Conservation (phyloP, 2,888 invertebrate species). For the Chrysolina americana region DNA sequence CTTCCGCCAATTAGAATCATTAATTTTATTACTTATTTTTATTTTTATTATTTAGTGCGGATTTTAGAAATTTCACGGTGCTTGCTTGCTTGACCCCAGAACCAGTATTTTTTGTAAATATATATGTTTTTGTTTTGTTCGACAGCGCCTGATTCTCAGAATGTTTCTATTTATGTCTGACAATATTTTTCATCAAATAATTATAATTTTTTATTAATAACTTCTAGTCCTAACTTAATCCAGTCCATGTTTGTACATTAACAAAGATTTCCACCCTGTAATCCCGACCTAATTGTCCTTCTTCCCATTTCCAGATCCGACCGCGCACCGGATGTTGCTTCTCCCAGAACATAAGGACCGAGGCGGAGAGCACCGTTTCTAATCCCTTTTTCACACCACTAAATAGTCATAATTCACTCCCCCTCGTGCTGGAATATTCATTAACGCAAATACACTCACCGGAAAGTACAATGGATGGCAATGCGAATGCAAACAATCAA, state of each 20-base stretch:
- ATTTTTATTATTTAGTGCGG: too few species aligned
- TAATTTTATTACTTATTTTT: too few species aligned
- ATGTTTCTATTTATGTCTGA: too few species aligned
- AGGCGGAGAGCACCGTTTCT: constrained; percentile 48
- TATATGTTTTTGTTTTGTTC: too few species aligned
- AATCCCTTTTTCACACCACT: constrained; percentile 57
- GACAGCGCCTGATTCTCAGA: too few species aligned
- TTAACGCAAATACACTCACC: constrained; percentile 42
- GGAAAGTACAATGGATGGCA: constrained; percentile 35
- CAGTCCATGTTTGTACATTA: neutral
- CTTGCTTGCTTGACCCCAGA: too few species aligned
- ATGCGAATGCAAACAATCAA: constrained; percentile 39
- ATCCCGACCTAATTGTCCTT: constrained; percentile 15
- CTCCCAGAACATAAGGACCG: constrained; percentile 42
- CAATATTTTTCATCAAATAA: too few species aligned
- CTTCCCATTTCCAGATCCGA: constrained; percentile 27
- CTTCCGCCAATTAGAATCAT: too few species aligned
- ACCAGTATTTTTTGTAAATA: too few species aligned
- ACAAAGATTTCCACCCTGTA: constrained; percentile 8
- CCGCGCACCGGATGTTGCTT: constrained; percentile 41
- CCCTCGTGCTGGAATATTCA: constrained; percentile 43
- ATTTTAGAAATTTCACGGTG: too few species aligned
- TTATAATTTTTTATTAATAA: too few species aligned
- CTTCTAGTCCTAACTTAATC: neutral
- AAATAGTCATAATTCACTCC: constrained; percentile 55